phyloP scores from a whole-genome alignment of 2,888 invertebrate species.

The Drosophila phalerata region DNA sequence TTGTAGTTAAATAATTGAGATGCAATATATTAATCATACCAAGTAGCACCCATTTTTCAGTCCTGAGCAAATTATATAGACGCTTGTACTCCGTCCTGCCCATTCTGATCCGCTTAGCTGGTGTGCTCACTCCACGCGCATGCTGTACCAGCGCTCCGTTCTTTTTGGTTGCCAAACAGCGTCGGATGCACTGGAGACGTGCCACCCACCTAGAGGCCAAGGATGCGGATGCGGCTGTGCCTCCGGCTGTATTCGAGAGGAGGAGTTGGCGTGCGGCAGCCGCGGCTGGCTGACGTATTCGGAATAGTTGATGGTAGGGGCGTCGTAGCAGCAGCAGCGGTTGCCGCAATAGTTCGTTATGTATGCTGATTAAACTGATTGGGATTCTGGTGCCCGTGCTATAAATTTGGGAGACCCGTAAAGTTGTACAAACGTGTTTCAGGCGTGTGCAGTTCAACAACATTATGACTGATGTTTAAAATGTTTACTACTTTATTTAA shows the following conservation, averaged over 20 bases:
- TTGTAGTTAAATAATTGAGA: too few relatives aligned
- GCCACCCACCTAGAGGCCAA: conserved; percentile 16
- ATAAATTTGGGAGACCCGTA: conserved; percentile 55
- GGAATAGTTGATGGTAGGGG: conserved; percentile 26
- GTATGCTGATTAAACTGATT: conserved; percentile 11
- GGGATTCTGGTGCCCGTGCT: conserved; percentile 16
- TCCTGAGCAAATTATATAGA: conserved; percentile 75
- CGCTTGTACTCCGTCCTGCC: conserved; percentile 74
- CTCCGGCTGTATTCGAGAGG: background rate
- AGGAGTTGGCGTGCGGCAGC: conserved; percentile 12
- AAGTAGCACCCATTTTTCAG: conserved; percentile 80
- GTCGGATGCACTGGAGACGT: conserved; percentile 30
- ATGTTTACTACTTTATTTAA: conserved; percentile 4
- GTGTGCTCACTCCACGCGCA: conserved; percentile 7
- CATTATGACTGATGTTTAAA: conserved; percentile 51
- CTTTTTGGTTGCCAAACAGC: conserved; percentile 33
- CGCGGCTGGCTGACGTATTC: conserved; percentile 20
- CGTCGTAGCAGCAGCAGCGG: conserved; percentile 33
- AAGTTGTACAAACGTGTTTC: conserved; percentile 52
- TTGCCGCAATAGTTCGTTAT: conserved; percentile 27
- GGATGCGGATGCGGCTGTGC: conserved; percentile 1
- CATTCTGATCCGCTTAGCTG: conserved; percentile 49
- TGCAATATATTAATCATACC: conserved; percentile 54
- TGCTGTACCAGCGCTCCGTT: conserved; percentile 3
- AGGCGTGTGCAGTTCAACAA: conserved; percentile 64